Base-by-base conservation (phyloP, 2,888 invertebrate species). In the Tricholauxania praeusta region DNA sequence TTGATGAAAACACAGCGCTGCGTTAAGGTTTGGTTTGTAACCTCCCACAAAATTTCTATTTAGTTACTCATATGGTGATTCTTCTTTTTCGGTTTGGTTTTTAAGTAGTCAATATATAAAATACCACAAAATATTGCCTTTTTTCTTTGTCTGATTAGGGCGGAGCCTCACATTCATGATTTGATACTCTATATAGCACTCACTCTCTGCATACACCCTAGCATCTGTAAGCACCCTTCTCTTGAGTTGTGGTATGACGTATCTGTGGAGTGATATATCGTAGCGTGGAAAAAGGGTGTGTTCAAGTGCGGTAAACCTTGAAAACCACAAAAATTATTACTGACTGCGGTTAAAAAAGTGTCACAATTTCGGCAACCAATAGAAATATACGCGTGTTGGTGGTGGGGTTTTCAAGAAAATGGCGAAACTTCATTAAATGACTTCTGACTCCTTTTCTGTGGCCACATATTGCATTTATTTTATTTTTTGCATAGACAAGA, bases 291-390 rank as follows among this genome's bases (percentile, higher is more conserved):
- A 79, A 76, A 78, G 81, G 78, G 79, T 81, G 80, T 66, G 49
- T 39, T 7, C 39, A 39, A 39, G 39, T 78, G 71, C 48, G 74
- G 74, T 72, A 70, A 78, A 79, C 74, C 22, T 22, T n/a, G 63
- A 10, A 70, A 70, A 70, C 70, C 70, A 47, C 70, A 70, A 53
- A 52, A 62, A 72, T 83, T 83, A 83, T 83, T 82, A 81, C 79
- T 81, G 79, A 79, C 81, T 82, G 82, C 78, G 83, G 83, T 83
- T 78, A 80, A 52, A 17, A 80, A 79, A 80, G 79, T 82, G 82
- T 80, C 52, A 82, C 81, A 79, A 81, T 80, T 77, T 78, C 78
- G 75, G 71, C 75, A 74, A 76, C 75, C 76, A 77, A 75, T 75
- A 65, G 76, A 71, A 72, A 17, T 51, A 14, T 28, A 48, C 52